Evolutionary conservation across 2,797 vertebrate genomes (phyloP).

Genomic region (Sorex maritimensis): DNA sequence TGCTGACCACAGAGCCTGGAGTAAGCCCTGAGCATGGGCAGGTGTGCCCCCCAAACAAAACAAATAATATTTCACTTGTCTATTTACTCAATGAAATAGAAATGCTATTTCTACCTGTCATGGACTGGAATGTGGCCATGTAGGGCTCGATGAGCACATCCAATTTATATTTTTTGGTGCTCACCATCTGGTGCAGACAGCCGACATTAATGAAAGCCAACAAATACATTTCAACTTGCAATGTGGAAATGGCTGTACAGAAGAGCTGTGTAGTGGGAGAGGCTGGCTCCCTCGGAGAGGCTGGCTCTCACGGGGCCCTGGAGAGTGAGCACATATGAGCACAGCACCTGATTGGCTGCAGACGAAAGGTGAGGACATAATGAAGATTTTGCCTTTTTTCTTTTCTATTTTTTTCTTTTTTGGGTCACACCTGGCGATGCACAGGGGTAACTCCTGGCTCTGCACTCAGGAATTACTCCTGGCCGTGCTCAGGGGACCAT

Average conservation of each 20-base stretch:
- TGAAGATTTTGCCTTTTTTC: conserved; percentile 8
- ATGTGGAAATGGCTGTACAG: background rate
- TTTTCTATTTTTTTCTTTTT: background rate
- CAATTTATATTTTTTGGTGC: background rate
- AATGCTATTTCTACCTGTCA: background rate
- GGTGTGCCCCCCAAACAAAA: no score
- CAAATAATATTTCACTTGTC: background rate
- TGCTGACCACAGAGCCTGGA: no score
- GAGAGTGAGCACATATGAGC: background rate
- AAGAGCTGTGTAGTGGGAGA: background rate
- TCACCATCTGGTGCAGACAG: background rate
- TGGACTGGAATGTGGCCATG: background rate
- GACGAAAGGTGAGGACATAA: background rate
- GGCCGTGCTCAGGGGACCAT: no score
- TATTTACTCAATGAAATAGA: background rate
- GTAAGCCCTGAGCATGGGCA: no score
- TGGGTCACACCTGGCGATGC: no score
- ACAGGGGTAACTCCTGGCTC: no score
- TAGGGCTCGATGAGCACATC: background rate
- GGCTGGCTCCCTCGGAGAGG: background rate
- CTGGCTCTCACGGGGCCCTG: background rate
- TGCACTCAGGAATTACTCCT: no score
- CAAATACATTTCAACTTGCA: background rate
- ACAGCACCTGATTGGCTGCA: background rate
- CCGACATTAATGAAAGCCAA: background rate